These are phyloP conservation scores for Craniophora ligustri DNA, from an alignment of 2,888 invertebrate genomes.

Conservation along the genomic window DNA sequence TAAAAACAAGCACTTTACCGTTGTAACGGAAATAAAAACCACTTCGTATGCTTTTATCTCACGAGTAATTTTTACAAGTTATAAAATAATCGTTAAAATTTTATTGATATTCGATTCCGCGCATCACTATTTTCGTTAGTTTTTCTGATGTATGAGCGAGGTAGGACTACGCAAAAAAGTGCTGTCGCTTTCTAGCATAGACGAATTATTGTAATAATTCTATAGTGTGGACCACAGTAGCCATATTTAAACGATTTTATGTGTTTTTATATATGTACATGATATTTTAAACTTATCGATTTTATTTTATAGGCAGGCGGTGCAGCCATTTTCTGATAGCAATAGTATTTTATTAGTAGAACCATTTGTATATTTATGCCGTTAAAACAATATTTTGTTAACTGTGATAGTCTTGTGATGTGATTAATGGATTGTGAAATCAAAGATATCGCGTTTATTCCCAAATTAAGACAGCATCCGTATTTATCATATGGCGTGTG, in stretches of 20 bases:
- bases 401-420: too few species aligned
- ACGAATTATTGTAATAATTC: slow-evolving; percentile 10
- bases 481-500: too few species aligned
- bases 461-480: too few species aligned
- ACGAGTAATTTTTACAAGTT: slow-evolving; percentile 36
- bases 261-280: slow-evolving; percentile 43
- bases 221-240: slow-evolving; percentile 19
- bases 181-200: slow-evolving; percentile 4
- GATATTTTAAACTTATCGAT: slow-evolving; percentile 31
- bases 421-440: too few species aligned
- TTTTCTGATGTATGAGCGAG: slow-evolving; percentile 6
- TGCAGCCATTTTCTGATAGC: slow-evolving; percentile 21
- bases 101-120: slow-evolving; percentile 32
- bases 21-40: slow-evolving; percentile 34
- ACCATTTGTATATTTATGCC: too few species aligned
- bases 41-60: slow-evolving; percentile 21
- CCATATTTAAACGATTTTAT: slow-evolving; percentile 27
- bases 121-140: slow-evolving; percentile 14
- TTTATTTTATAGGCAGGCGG: slow-evolving; percentile 18
- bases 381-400: too few species aligned
- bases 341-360: too few species aligned
- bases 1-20: slow-evolving; percentile 26
- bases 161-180: neutral
- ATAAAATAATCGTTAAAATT: slow-evolving; percentile 51
- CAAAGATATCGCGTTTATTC: too few species aligned